These are phyloP conservation scores for Aphelenchoides bicaudatus DNA, from an alignment of 2,888 invertebrate species.

Conservation along the genomic window DNA sequence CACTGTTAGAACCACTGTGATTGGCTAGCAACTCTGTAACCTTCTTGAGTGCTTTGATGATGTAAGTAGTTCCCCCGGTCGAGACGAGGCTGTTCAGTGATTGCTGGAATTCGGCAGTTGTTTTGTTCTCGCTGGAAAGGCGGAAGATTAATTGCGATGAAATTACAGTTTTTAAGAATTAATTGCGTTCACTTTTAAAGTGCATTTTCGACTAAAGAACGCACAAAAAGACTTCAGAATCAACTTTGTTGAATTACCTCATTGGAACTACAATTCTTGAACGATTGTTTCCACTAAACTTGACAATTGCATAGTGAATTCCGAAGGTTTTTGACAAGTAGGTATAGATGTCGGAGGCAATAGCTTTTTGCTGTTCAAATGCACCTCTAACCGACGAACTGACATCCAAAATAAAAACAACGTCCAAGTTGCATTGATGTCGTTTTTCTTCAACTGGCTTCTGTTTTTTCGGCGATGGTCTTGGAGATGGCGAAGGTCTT, in stretches of 20 bases:
- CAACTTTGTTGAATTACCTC: background rate
- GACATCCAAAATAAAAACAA: constrained; percentile 4
- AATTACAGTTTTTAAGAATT: background rate
- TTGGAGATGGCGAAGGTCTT: background rate
- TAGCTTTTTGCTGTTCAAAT: background rate
- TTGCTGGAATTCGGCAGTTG: background rate
- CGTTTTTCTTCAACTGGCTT: background rate
- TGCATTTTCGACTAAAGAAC: too few species aligned
- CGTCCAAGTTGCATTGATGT: background rate
- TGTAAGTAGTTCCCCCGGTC: constrained; percentile 2
- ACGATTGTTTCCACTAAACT: constrained; percentile 7
- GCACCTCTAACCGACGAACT: background rate
- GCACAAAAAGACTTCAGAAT: background rate
- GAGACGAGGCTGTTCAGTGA: background rate
- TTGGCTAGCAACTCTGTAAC: background rate
- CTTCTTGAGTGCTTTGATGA: background rate
- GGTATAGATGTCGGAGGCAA: background rate
- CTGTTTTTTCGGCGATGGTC: constrained; percentile 6
- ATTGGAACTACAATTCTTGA: constrained; percentile 8
- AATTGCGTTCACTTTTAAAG: constrained; percentile 7
- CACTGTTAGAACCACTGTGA: too few species aligned
- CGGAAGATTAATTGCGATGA: background rate
- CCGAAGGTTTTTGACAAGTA: background rate
- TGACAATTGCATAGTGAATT: constrained; percentile 1
- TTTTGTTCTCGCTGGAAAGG: constrained; percentile 1